phyloP scores from a whole-genome alignment of 2,888 invertebrate genomes.

The Eupithecia tripunctaria region DNA sequence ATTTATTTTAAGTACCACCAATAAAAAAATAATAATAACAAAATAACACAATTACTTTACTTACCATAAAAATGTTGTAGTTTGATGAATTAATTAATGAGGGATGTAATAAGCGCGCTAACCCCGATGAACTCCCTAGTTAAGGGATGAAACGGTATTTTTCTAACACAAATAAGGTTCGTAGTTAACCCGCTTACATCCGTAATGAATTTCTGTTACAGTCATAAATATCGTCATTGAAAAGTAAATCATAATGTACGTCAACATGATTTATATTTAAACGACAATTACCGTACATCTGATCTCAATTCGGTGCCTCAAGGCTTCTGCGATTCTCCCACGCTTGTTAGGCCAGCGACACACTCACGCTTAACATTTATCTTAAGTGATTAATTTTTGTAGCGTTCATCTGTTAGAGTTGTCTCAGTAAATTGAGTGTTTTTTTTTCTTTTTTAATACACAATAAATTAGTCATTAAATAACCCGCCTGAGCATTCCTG shows the following conservation, averaged over 20 bases:
- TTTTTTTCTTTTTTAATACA: conserved; percentile 10
- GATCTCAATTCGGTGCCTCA: conserved; percentile 18
- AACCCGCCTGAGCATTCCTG: no score
- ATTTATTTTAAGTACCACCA: no score
- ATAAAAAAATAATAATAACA: no score
- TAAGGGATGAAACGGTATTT: no score
- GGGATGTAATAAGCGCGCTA: no score
- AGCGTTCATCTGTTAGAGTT: not conserved
- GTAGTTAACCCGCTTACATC: no score
- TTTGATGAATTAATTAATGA: no score
- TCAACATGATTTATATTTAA: conserved; percentile 14
- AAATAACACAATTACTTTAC: no score
- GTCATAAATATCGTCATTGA: not conserved
- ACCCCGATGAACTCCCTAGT: no score
- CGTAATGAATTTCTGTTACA: not conserved
- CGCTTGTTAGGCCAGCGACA: conserved; percentile 21
- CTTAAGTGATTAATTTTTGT: conserved; percentile 11
- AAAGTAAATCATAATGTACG: conserved; percentile 7
- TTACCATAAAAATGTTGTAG: no score
- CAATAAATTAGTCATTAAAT: no score
- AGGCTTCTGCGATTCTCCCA: conserved; percentile 27
- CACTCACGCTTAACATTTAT: not conserved
- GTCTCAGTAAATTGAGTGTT: not conserved
- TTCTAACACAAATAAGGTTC: no score
- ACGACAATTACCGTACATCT: conserved; percentile 30